A percentile compares a stretch with the other conserved stretches of the same genome.
phyloP scores from a whole-genome alignment of 2,888 invertebrate species.

The Anticlea derivata region DNA sequence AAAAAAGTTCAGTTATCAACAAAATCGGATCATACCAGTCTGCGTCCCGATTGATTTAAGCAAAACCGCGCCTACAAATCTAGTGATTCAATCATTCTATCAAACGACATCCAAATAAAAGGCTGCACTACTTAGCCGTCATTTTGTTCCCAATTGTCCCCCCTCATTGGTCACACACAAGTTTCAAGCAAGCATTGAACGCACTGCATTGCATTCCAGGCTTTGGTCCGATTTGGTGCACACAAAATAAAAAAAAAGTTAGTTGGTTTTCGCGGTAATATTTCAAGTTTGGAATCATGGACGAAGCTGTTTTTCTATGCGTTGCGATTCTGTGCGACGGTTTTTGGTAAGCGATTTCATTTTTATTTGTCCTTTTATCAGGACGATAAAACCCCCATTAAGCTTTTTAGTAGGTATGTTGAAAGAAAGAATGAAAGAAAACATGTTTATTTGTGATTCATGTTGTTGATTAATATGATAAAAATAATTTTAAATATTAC shows the following conservation, averaged over 20 bases:
- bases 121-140: conserved; percentile 39
- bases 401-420: too few species aligned
- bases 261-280: conserved; percentile 3
- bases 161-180: conserved; percentile 51
- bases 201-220: conserved; percentile 54
- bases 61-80: too few species aligned
- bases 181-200: conserved; percentile 33
- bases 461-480: too few species aligned
- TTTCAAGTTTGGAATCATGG: conserved; percentile 28
- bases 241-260: conserved; percentile 16
- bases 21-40: too few species aligned
- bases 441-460: too few species aligned
- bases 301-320: conserved; percentile 49
- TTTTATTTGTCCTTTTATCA: too few species aligned
- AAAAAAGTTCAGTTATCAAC: too few species aligned
- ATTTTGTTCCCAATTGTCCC: conserved; percentile 68
- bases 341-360: conserved; percentile 62
- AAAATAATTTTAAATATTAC: too few species aligned
- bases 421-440: too few species aligned
- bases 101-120: conserved; percentile 30
- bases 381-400: too few species aligned
- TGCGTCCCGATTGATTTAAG: too few species aligned
- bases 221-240: conserved; percentile 56
- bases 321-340: conserved; percentile 48
- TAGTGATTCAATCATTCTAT: conserved; percentile 26